Evolutionary conservation across 2,888 invertebrate genomes (phyloP).

Genomic region (Nomada hirtipes): DNA sequence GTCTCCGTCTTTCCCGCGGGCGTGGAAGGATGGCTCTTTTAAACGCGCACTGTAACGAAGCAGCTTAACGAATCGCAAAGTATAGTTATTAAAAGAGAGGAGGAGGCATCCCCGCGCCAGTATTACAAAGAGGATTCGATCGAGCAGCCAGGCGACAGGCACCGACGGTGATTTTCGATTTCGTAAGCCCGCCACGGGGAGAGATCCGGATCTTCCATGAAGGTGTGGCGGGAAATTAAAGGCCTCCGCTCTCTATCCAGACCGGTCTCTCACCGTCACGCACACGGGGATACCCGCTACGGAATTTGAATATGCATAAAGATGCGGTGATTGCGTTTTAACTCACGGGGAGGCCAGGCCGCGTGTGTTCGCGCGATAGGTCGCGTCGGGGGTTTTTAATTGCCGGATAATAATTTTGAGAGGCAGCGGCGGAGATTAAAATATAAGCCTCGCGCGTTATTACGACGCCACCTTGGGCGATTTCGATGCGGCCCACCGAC

Average conservation of each 20-base stretch:
- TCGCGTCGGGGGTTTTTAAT: conserved; percentile 46
- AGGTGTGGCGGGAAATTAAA: conserved; percentile 54
- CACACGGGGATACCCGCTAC: not conserved
- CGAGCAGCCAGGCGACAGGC: conserved; percentile 39
- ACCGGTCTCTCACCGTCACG: not conserved
- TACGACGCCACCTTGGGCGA: conserved; percentile 29
- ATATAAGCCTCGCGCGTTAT: conserved; percentile 53
- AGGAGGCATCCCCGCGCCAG: conserved; percentile 4
- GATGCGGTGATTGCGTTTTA: conserved; percentile 25
- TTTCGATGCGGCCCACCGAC: conserved; percentile 6
- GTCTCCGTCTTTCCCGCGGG: not conserved
- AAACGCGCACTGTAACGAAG: conserved; percentile 65
- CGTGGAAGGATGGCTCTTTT: conserved; percentile 54
- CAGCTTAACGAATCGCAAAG: conserved; percentile 77
- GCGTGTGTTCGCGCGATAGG: conserved; percentile 10
- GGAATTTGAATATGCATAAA: conserved; percentile 56
- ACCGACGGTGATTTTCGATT: conserved; percentile 66
- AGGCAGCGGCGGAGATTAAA: conserved; percentile 46
- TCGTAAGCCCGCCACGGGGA: conserved; percentile 47
- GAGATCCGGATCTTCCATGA: conserved; percentile 40
- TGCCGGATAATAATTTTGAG: conserved; percentile 55
- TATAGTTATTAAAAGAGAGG: conserved; percentile 75
- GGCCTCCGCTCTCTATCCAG: not conserved
- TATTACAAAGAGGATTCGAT: conserved; percentile 33
- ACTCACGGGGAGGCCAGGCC: not conserved